phyloP scores from a whole-genome alignment of 2,888 invertebrate genomes.

The Lasioglossum lativentre region DNA sequence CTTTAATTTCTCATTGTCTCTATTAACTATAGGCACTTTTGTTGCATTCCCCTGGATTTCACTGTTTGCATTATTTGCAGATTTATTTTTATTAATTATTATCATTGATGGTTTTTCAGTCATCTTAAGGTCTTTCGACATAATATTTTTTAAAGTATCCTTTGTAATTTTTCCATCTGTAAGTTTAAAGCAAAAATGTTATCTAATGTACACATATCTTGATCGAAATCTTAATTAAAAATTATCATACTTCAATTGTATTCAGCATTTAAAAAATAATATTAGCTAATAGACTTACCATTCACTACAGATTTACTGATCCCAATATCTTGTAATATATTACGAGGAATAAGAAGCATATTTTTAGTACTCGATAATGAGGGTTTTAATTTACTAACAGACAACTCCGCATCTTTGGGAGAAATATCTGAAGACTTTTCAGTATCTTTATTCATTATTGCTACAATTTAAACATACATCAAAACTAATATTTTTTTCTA shows the following conservation, averaged over 20 bases:
- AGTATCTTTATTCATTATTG: slow-evolving; percentile 51
- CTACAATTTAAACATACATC: slow-evolving; percentile 21
- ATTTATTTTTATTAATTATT: not conserved
- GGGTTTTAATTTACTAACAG: slow-evolving; percentile 19
- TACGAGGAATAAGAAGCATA: slow-evolving; percentile 62
- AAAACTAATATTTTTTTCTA: not conserved
- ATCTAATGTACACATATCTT: not conserved
- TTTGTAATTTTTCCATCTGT: slow-evolving; percentile 14
- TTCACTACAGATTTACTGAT: slow-evolving; percentile 36
- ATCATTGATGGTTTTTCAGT: not conserved
- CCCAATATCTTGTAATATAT: slow-evolving; percentile 59
- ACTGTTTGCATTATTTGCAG: slow-evolving; percentile 4
- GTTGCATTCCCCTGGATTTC: slow-evolving; percentile 14
- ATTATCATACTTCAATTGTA: slow-evolving; percentile 1
- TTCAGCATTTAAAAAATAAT: not conserved
- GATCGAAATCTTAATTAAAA: not conserved
- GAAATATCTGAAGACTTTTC: slow-evolving; percentile 22
- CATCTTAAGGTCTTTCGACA: not conserved
- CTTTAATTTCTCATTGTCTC: slow-evolving; percentile 17
- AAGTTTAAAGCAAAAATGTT: slow-evolving; percentile 13
- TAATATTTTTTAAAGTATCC: slow-evolving; percentile 1
- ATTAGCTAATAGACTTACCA: slow-evolving; percentile 30
- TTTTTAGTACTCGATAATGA: slow-evolving; percentile 29
- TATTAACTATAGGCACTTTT: slow-evolving; percentile 45
- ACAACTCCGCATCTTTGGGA: slow-evolving; percentile 15